phyloP scores from a whole-genome alignment of 1,140 invertebrate species.

The Drosophila fuyamai region DNA sequence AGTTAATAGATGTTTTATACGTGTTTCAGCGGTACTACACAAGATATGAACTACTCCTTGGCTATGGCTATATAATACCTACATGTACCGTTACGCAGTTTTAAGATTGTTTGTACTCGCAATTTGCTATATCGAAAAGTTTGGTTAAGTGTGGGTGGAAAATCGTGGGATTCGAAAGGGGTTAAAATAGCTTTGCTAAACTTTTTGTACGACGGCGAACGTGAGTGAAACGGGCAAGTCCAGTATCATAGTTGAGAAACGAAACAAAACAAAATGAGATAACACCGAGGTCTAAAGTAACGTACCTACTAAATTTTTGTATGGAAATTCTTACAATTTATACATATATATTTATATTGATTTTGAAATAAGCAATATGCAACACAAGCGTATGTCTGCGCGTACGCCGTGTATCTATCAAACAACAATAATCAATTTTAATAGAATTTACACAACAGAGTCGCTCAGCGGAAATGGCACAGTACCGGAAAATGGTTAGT shows the following conservation, averaged over 20 bases:
- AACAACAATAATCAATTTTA: conserved; percentile 83
- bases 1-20: conserved; percentile 80
- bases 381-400: conserved; percentile 65
- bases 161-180: conserved; percentile 7
- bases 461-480: conserved; percentile 36
- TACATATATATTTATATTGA: conserved; percentile 84
- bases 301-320: conserved; percentile 84
- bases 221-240: conserved; percentile 71
- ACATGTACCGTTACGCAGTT: conserved; percentile 73
- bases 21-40: conserved; percentile 75
- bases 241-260: conserved; percentile 64
- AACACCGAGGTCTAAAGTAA: conserved; percentile 84
- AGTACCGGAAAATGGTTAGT: conserved; percentile 21
- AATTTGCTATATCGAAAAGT: conserved; percentile 74
- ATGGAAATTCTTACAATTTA: conserved; percentile 84
- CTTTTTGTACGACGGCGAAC: conserved; percentile 71
- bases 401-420: conserved; percentile 71
- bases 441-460: conserved; percentile 75
- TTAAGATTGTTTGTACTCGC: conserved; percentile 80
- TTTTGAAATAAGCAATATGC: conserved; percentile 82
- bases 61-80: conserved; percentile 64
- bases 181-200: conserved; percentile 53
- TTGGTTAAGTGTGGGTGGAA: conserved; percentile 3
- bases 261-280: conserved; percentile 63
- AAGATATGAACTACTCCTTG: conserved; percentile 61